phyloP scores from a whole-genome alignment of 2,888 invertebrate genomes.

The Lymantria dispar region DNA sequence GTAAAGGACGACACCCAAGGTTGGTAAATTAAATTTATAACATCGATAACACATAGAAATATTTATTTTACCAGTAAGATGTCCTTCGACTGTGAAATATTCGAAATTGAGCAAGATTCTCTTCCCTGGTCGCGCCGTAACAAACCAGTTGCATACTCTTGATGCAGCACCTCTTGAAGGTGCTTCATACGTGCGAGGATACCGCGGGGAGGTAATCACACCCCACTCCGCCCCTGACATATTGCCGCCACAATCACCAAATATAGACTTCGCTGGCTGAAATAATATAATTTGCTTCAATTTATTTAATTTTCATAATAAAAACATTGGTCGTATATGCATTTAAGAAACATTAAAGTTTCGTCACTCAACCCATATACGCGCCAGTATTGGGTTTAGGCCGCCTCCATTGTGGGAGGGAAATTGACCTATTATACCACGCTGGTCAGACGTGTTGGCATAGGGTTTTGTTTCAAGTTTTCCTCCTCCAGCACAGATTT shows the following conservation, averaged over 20 bases:
- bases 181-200: constrained; percentile 94
- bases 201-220: constrained; percentile 94
- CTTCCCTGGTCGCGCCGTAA: constrained; percentile 92
- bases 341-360: too few relatives aligned
- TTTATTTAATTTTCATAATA: too few relatives aligned
- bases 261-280: constrained; percentile 90
- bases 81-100: constrained; percentile 96
- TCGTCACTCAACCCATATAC: too few relatives aligned
- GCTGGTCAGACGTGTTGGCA: too few relatives aligned
- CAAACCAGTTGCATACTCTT: constrained; percentile 98
- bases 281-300: not conserved
- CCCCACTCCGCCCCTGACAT: constrained; percentile 92
- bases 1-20: too few relatives aligned
- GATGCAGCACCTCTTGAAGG: constrained; percentile 90
- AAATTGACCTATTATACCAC: too few relatives aligned
- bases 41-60: not conserved
- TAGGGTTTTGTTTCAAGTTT: too few relatives aligned
- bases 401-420: too few relatives aligned
- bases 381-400: too few relatives aligned
- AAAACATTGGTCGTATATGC: too few relatives aligned
- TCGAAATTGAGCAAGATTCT: constrained; percentile 96
- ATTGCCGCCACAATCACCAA: constrained; percentile 96
- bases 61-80: constrained; percentile 86
- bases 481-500: too few relatives aligned
- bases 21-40: too few relatives aligned